phyloP scores from a whole-genome alignment of 2,797 vertebrate species.

The Apodemus agrarius region DNA sequence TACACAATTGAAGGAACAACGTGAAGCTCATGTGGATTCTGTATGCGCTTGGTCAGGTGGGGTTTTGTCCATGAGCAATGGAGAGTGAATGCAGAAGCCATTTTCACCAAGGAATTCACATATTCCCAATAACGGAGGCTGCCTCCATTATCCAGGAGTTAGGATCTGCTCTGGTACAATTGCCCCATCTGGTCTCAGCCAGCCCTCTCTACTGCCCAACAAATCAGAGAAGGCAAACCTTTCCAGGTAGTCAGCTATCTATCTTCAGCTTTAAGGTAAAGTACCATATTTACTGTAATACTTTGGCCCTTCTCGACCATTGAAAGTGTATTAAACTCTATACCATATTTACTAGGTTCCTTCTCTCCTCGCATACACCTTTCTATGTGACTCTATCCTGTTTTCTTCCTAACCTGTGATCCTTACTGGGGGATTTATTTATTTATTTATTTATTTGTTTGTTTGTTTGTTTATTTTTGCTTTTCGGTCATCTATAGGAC shows the following conservation, averaged over 20 bases:
- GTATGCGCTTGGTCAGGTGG: neutral
- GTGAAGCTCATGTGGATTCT: neutral
- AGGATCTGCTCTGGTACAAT: neutral
- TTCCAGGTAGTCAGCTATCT: neutral
- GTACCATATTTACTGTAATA: neutral
- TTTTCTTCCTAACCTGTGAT: constrained; percentile 15
- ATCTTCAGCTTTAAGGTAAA: neutral
- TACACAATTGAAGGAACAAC: neutral
- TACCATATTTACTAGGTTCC: neutral
- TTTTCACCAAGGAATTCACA: neutral
- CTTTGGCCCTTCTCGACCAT: neutral
- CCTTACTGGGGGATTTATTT: neutral
- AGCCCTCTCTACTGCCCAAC: neutral
- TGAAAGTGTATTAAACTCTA: neutral
- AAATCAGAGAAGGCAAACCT: neutral
- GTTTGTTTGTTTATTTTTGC: neutral
- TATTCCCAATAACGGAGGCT: fast-evolving
- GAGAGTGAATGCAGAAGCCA: neutral
- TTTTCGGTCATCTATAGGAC: neutral
- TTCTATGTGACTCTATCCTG: constrained; percentile 1
- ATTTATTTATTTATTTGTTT: no score
- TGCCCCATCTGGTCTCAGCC: neutral
- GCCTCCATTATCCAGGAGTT: neutral
- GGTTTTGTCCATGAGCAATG: neutral
- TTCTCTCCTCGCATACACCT: neutral